Base-by-base conservation (phyloP, 2,797 vertebrate genomes). In the Spondyliosoma cantharus region DNA sequence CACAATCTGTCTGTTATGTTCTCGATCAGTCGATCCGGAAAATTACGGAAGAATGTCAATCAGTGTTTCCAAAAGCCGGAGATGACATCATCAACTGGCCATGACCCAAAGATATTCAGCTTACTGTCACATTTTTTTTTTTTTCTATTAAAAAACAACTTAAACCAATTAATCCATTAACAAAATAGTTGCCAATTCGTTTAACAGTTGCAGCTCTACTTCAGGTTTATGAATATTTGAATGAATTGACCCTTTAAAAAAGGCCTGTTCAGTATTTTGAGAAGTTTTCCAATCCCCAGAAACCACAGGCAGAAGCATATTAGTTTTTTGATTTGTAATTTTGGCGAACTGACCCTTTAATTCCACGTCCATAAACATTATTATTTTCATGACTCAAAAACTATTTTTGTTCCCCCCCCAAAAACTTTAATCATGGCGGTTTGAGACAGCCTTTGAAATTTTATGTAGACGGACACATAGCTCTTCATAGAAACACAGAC, bases 331-430 rank as follows among this genome's bases (percentile, higher is more conserved):
- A 2, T 14, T 12, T 43, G 6, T 7, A 25, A 5, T 54, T 70
- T 59, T 45, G 2, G 5, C 17, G 11, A 71, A 62, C 16, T 58
- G 32, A 14, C 2, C 45, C 22, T 80, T 69, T 52, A 61, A 85
- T 60, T 58, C n/a, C 19, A 67, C 24, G 53, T 56, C 5, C 32
- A 52, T 53, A 3, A 27, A 50, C 15, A 20, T 24, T 1, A 7
- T 8, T 4, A 17, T 58, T 66, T 62, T 70, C 7, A 78, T 25
- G 6, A 54, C 29, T 5, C 19, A 4, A 37, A 37, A 37, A 37
- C 32, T 9, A 37, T 37, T 7, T 37, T 37, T 37, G 32, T 56
- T 49, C 14, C 17, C 3, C 3, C 14, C 0, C 3, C 17, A 22
- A 19, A 43, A 27, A 29, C 0, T 63, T 0, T 63, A 3, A 61